Percentiles rank a stretch among this genome's conserved stretches.
Conservation (phyloP, 2,113 vertebrate genomes). For the Eudyptes chrysolophus region DNA sequence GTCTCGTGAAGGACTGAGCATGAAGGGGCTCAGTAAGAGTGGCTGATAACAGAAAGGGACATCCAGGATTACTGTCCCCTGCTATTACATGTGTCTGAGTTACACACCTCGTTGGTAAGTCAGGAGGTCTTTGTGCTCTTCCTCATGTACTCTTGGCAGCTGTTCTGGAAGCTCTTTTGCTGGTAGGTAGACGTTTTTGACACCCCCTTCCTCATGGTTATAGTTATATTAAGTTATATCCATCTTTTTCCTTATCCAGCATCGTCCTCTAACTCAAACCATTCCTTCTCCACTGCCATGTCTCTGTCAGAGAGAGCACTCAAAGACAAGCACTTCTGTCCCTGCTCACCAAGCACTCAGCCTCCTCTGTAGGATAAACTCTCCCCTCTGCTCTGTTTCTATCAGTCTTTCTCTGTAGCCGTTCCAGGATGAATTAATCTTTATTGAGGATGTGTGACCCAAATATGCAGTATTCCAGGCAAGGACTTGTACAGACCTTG, state of each 20-base stretch:
- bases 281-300: not conserved
- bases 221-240: not conserved
- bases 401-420: not conserved
- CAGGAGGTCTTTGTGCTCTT: not conserved
- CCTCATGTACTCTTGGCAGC: not conserved
- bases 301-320: not conserved
- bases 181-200: not conserved
- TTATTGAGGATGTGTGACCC: constrained; percentile 2
- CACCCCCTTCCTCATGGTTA: not conserved
- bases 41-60: not conserved
- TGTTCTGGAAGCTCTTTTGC: not conserved
- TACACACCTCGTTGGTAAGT: not conserved
- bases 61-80: not conserved
- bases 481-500: not conserved
- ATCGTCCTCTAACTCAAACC: not conserved
- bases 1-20: not conserved
- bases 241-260: not conserved
- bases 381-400: not conserved
- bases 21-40: not conserved
- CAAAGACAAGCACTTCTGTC: not conserved
- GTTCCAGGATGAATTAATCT: not conserved
- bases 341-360: not conserved
- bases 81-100: not conserved
- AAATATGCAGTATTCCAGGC: not conserved
- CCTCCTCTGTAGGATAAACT: not conserved